Evolutionary conservation across 2,888 invertebrate genomes (phyloP), one percentile per base, ranked within the genome.

Genomic region (Carterocephalus palaemon): DNA sequence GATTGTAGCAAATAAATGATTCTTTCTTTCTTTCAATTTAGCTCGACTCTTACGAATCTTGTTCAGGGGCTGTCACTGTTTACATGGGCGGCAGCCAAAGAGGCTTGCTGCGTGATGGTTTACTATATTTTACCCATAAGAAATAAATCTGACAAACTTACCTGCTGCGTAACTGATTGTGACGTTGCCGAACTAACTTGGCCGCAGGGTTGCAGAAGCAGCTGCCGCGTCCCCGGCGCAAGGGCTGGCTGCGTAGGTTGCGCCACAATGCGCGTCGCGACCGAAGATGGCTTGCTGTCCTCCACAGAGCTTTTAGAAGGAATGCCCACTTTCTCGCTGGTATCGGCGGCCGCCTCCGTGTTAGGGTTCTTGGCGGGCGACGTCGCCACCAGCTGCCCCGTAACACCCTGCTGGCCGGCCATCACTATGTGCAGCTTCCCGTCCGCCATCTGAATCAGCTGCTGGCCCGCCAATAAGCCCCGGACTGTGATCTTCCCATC

Each of bases 401-500:
- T 62, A 48, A 82, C 72, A 8, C 89, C 88, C 29, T 90, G 84
- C 64, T 91, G 91, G 4, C 89, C 89, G 5, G 92, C 89, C 70
- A 90, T 92, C 20, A 94, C 88, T 9, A 97, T 92, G 68, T 97
- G 97, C 13, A 97, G 82, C 70, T 96, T 95, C 0, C 98, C 98
- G 74, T 98, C 97, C 0, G 97, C 93, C 90, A 96, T 93, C 71
- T 97, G 95, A 28, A 97, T 92, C 43, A 98, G 84, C 67, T 97
- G 97, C 69, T 98, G 98, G 40, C 97, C 97, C 31, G 96, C 95
- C 75, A 95, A 89, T 4, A 98, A 88, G 0, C 98, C 98, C 48
- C 95, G 91, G 1, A 98, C 97, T 60, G 96, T 95, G 8, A 97
- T 88, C 78, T 96, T 96, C 13, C 97, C 97, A 75, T 96, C 96